Evolutionary conservation across 1,140 invertebrate species (phyloP).

Genomic region (Drosophila sproati): DNA sequence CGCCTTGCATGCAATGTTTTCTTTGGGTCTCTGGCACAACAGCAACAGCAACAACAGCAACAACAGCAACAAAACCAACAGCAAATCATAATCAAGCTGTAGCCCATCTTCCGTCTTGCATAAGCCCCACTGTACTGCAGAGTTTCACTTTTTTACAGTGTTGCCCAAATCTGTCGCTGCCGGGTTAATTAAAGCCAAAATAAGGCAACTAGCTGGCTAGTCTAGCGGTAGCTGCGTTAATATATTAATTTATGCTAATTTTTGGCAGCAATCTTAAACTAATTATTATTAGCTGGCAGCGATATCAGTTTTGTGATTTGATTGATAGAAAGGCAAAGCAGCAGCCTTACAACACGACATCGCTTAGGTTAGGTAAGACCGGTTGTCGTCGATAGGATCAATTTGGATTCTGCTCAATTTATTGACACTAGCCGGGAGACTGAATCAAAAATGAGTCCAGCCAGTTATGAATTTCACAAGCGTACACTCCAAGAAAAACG

Average conservation of each 20-base stretch:
- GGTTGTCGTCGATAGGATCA: too few species aligned
- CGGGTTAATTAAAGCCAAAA: slow-evolving; percentile 69
- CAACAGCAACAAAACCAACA: neutral
- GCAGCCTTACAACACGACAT: neutral
- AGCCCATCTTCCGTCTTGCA: slow-evolving; percentile 75
- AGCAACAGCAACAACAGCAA: slow-evolving; percentile 14
- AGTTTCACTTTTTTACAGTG: slow-evolving; percentile 68
- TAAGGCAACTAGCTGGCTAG: neutral
- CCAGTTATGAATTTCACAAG: too few species aligned
- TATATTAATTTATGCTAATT: slow-evolving; percentile 71
- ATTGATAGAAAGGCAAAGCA: slow-evolving; percentile 37
- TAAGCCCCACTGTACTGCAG: slow-evolving; percentile 46
- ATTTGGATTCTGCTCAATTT: too few species aligned
- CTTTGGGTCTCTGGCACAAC: slow-evolving; percentile 70
- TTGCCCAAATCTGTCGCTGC: slow-evolving; percentile 43
- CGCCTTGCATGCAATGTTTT: slow-evolving; percentile 59
- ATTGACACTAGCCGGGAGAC: too few species aligned
- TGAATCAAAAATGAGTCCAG: too few species aligned
- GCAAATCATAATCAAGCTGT: slow-evolving; percentile 69
- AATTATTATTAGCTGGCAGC: slow-evolving; percentile 52
- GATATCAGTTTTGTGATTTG: slow-evolving; percentile 6
- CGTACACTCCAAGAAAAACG: too few species aligned
- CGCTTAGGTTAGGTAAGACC: too few species aligned
- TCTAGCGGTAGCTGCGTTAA: slow-evolving; percentile 52
- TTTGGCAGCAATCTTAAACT: slow-evolving; percentile 34